Percentiles rank a stretch among this genome's conserved stretches.
phyloP scores from a whole-genome alignment of 2,113 vertebrate genomes.

The Halcyon malimbica region DNA sequence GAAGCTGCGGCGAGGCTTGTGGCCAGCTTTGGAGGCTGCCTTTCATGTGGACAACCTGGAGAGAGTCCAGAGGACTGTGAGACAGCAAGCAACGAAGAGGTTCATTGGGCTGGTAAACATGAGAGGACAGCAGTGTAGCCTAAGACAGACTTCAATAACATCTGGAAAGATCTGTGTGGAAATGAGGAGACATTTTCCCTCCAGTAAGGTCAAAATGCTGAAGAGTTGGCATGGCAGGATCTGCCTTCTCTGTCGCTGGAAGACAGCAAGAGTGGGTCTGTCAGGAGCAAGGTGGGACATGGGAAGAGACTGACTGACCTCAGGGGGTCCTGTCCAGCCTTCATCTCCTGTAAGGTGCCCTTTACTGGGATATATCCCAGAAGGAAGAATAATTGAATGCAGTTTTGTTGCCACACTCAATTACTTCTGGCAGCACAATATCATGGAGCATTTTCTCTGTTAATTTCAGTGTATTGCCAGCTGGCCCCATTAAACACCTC shows the following conservation, averaged over 20 bases:
- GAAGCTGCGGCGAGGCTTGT: background rate
- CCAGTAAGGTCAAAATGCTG: background rate
- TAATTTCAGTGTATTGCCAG: background rate
- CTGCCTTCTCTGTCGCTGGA: background rate
- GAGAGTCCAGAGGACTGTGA: background rate
- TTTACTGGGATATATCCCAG: background rate
- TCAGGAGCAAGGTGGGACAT: background rate
- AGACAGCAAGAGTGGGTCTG: background rate
- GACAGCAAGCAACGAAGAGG: background rate
- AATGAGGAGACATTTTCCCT: background rate
- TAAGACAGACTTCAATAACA: background rate
- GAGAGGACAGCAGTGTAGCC: background rate
- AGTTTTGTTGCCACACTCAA: background rate
- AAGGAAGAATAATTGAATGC: background rate
- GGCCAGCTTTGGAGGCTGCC: background rate
- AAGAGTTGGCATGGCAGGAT: background rate
- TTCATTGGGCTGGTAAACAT: background rate
- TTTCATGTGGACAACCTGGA: background rate
- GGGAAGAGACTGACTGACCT: background rate
- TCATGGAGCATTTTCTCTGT: background rate
- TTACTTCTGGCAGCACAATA: constrained; percentile 22
- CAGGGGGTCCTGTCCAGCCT: rapidly evolving
- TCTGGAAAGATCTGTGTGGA: background rate
- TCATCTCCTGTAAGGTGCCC: background rate
- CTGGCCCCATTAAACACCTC: background rate